Conservation (phyloP, 2,797 vertebrate species). For the Sebastes paucispinis region DNA sequence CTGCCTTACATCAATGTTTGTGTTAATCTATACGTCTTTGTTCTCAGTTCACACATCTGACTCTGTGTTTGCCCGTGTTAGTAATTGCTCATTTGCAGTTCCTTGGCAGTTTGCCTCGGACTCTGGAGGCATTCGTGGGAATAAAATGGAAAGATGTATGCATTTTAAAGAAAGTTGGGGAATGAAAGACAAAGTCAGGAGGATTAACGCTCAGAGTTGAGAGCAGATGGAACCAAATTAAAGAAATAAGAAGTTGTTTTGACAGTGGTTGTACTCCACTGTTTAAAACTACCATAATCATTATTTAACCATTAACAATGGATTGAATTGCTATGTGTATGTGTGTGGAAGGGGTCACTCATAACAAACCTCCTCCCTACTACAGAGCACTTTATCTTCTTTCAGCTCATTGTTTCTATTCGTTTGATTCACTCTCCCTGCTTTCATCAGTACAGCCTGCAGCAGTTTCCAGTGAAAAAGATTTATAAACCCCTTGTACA, state of each 20-base stretch:
- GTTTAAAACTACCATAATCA: neutral
- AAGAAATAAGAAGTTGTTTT: neutral
- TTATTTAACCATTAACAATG: neutral
- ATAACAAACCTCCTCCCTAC: neutral
- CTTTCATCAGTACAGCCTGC: neutral
- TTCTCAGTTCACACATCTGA: constrained; percentile 39
- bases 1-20: constrained; percentile 34
- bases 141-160: constrained; percentile 4
- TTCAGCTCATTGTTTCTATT: neutral
- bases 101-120: neutral
- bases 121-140: neutral
- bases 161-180: neutral
- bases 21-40: constrained; percentile 31
- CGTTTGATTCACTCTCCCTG: neutral
- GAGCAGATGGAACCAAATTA: neutral
- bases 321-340: neutral
- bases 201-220: neutral
- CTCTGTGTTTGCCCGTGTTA: constrained; percentile 29
- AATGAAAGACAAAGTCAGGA: neutral
- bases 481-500: rapidly evolving
- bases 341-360: neutral
- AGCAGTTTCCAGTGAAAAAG: too few relatives aligned
- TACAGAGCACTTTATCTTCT: neutral
- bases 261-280: neutral
- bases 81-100: constrained; percentile 28